These are phyloP conservation scores for Zygaena filipendulae DNA, from an alignment of 2,888 invertebrate genomes.

Conservation along the genomic window DNA sequence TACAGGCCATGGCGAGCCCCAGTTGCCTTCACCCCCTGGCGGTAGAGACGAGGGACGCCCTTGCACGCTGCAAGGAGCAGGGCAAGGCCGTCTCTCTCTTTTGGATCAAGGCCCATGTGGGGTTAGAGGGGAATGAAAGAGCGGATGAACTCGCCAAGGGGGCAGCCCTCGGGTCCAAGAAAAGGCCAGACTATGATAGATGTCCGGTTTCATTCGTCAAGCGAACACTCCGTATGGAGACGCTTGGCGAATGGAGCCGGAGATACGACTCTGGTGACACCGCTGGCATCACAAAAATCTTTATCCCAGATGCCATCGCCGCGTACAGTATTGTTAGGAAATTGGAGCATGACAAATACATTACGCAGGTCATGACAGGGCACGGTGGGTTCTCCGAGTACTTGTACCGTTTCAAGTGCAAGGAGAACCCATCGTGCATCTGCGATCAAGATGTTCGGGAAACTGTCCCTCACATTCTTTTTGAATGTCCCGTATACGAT, in stretches of 20 bases:
- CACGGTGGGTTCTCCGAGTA: too few species aligned
- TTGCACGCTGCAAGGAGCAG: constrained; percentile 9
- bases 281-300: constrained; percentile 3
- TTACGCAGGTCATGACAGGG: not conserved
- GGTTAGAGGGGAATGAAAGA: too few species aligned
- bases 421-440: constrained; percentile 1
- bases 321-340: too few species aligned
- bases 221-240: too few species aligned
- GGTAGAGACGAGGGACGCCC: too few species aligned
- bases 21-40: too few species aligned
- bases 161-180: constrained; percentile 1
- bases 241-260: constrained; percentile 8
- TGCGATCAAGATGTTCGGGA: not conserved
- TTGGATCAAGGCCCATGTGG: too few species aligned
- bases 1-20: too few species aligned
- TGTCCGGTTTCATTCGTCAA: too few species aligned
- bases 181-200: too few species aligned
- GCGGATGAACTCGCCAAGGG: constrained; percentile 10
- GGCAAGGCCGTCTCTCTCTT: constrained; percentile 14
- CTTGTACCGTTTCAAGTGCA: too few species aligned
- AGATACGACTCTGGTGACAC: constrained; percentile 1
- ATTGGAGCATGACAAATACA: not conserved
- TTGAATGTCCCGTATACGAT: too few species aligned
- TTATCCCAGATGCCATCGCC: constrained; percentile 4
- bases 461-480: not conserved